Base-by-base conservation (phyloP, 2,113 vertebrate genomes). In the Cololabis saira region DNA sequence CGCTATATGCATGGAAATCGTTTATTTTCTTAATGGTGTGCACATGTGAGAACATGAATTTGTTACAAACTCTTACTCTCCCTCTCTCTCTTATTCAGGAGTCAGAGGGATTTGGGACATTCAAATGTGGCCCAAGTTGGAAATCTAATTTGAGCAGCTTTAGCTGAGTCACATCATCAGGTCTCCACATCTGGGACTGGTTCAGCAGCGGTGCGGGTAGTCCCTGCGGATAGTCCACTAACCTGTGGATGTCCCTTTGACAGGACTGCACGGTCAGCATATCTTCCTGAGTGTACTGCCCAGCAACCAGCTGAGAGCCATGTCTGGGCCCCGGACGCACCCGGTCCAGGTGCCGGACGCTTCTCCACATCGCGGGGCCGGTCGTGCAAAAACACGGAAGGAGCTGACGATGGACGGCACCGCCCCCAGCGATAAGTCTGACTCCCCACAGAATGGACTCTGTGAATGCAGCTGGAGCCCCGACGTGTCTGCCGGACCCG, bases 321-420 rank as follows among this genome's bases (percentile, higher is more conserved):
- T 78, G 86, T 85, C 86, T 78, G 81, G 74, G 33, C 85, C 73
- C 59, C n/a, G n/a, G n/a, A n/a, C n/a, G n/a, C n/a, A n/a, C n/a
- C n/a, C n/a, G n/a, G 77, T 24, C 24, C 57, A 70, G 45, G 44
- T 71, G 50, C 33, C 56, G 0, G 71, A 12, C 3, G 49, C 53
- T 15, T 43, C 51, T 56, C 47, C 40, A 1, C 43, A 27, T 54
- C 60, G 19, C 10, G 50, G 3, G 40, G 33, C 48, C 64, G 33
- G 27, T 42, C 50, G 13, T 4, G 52, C 40, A 59, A 67, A 52
- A 30, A 58, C 18, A 16, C 59, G 51, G 71, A 72, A 48, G 5
- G 27, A 64, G 30, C 19, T 47, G 8, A n/a, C 43, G 33, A 57
- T 52, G 58, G 80, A 81, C 41, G 33, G 19, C 24, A 30, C 14